Conservation (phyloP, 2,113 vertebrate species). For the Sturnus vulgaris region DNA sequence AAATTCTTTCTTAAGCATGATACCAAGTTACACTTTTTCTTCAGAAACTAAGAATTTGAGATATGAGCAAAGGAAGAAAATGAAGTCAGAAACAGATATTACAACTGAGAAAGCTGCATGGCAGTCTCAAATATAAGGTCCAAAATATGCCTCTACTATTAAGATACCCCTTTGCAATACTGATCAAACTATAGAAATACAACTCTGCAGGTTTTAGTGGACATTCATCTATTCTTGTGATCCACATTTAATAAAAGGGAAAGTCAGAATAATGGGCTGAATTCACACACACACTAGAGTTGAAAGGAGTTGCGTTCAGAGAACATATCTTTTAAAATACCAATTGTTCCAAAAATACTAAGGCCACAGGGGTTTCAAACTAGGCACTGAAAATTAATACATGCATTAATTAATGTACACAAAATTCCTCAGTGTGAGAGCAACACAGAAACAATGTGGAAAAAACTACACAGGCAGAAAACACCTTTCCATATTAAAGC, state of each 20-base stretch:
- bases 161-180: background rate
- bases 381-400: background rate
- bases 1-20: background rate
- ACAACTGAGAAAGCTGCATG: background rate
- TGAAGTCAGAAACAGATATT: background rate
- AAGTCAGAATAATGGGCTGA: background rate
- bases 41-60: background rate
- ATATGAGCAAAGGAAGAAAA: background rate
- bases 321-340: background rate
- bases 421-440: background rate
- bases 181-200: background rate
- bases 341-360: slow-evolving; percentile 4
- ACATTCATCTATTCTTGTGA: background rate
- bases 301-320: background rate
- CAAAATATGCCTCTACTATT: background rate
- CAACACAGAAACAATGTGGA: background rate
- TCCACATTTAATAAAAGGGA: background rate
- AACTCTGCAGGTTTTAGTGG: background rate
- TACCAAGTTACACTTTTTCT: background rate
- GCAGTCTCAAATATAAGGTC: background rate
- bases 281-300: background rate
- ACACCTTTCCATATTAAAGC: background rate
- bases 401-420: background rate
- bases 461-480: background rate
- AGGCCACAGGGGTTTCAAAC: background rate